Conservation (phyloP, 2,888 invertebrate species). For the Leptinotarsa juncta region DNA sequence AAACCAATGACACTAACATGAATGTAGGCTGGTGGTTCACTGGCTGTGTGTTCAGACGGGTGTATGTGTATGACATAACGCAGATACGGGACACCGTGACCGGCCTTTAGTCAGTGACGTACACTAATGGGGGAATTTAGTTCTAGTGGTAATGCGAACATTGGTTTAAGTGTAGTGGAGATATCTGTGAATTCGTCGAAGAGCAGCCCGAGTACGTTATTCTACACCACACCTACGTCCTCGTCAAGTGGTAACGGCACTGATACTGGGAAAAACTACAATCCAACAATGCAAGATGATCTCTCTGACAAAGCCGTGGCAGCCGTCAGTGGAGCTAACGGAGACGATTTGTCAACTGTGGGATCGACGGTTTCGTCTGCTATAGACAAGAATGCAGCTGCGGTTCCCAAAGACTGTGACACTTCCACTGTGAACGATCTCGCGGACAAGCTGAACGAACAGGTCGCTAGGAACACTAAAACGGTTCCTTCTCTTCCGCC, state of each 20-base stretch:
- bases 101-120: conserved; percentile 60
- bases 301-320: conserved; percentile 62
- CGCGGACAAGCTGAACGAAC: conserved; percentile 59
- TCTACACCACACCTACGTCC: conserved; percentile 62
- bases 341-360: conserved; percentile 52
- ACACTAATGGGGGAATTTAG: conserved; percentile 67
- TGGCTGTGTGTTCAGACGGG: conserved; percentile 60
- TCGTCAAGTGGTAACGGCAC: conserved; percentile 43
- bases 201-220: conserved; percentile 60
- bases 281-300: conserved; percentile 66
- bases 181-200: conserved; percentile 62
- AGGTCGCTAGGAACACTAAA: conserved; percentile 55
- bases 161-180: conserved; percentile 65
- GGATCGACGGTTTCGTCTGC: conserved; percentile 44
- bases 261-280: conserved; percentile 59
- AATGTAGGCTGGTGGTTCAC: conserved; percentile 62
- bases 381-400: conserved; percentile 49
- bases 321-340: conserved; percentile 55
- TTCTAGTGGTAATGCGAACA: conserved; percentile 65
- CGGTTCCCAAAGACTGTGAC: conserved; percentile 57
- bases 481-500: conserved; percentile 54
- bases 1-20: conserved; percentile 60
- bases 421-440: conserved; percentile 56
- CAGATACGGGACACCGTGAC: conserved; percentile 53
- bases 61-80: conserved; percentile 61